These are phyloP conservation scores for Micromys minutus DNA, from an alignment of 2,113 vertebrate genomes.

Conservation along the genomic window DNA sequence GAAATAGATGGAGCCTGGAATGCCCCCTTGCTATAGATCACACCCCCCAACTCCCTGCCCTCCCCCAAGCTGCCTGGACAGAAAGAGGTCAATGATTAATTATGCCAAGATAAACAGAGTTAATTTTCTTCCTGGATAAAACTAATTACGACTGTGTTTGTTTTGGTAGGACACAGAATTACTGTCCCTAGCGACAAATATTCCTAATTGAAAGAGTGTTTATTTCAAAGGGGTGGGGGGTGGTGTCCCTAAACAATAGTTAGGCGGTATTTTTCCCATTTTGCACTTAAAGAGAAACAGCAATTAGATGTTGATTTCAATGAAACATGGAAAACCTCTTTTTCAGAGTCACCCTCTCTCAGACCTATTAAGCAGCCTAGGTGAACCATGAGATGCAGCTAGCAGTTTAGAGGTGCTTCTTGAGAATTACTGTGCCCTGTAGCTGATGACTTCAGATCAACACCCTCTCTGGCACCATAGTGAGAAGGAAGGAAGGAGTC, in stretches of 20 bases:
- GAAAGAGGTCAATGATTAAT: slow-evolving; percentile 88
- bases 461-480: background rate
- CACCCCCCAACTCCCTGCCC: slow-evolving; percentile 68
- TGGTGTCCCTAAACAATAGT: slow-evolving; percentile 76
- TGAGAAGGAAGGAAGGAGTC: background rate
- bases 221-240: slow-evolving; percentile 76
- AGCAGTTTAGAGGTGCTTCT: background rate
- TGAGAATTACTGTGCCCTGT: background rate
- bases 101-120: slow-evolving; percentile 88
- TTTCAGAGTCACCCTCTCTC: background rate
- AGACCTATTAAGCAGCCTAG: background rate
- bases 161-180: slow-evolving; percentile 86
- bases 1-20: slow-evolving; percentile 72
- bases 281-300: slow-evolving; percentile 67
- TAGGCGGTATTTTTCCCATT: slow-evolving; percentile 66
- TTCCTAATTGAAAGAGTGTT: slow-evolving; percentile 86
- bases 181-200: slow-evolving; percentile 84
- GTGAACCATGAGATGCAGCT: background rate
- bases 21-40: slow-evolving; percentile 72
- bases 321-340: slow-evolving; percentile 33
- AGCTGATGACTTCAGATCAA: background rate
- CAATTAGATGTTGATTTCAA: slow-evolving; percentile 65
- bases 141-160: slow-evolving; percentile 88
- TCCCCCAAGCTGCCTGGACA: slow-evolving; percentile 77
- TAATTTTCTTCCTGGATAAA: slow-evolving; percentile 88